Conservation (phyloP, 2,113 vertebrate species). For the Anoura caudifer region DNA sequence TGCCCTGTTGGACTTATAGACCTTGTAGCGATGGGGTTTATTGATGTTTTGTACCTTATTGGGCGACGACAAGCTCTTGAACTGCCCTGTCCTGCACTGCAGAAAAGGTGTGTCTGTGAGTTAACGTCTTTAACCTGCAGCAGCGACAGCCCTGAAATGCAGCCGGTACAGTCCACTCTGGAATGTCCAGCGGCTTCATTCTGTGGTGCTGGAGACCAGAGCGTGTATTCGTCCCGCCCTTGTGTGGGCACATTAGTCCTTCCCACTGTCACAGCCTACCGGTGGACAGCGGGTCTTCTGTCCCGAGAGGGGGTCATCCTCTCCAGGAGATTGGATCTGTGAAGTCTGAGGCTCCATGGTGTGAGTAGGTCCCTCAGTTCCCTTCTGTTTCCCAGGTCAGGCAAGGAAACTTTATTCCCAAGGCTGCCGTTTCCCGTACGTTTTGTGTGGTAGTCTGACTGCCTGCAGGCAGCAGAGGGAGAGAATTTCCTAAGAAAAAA, state of each 20-base stretch:
- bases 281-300: not conserved
- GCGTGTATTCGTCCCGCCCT: not conserved
- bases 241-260: not conserved
- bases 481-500: not conserved
- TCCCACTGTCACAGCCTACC: not conserved
- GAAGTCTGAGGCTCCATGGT: not conserved
- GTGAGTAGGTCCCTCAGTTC: not conserved
- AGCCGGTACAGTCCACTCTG: not conserved
- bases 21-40: not conserved
- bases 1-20: not conserved
- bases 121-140: not conserved
- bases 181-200: not conserved
- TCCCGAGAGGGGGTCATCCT: not conserved
- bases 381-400: constrained; percentile 44
- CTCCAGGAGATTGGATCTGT: not conserved
- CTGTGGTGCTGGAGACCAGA: fast-evolving
- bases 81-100: not conserved
- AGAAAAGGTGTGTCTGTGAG: not conserved
- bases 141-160: fast-evolving
- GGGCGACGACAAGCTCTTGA: not conserved
- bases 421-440: not conserved
- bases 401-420: not conserved
- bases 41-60: not conserved
- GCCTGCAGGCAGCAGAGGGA: not conserved
- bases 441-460: not conserved